phyloP scores from a whole-genome alignment of 1,140 invertebrate genomes.

The Acromyrmex charruanus region DNA sequence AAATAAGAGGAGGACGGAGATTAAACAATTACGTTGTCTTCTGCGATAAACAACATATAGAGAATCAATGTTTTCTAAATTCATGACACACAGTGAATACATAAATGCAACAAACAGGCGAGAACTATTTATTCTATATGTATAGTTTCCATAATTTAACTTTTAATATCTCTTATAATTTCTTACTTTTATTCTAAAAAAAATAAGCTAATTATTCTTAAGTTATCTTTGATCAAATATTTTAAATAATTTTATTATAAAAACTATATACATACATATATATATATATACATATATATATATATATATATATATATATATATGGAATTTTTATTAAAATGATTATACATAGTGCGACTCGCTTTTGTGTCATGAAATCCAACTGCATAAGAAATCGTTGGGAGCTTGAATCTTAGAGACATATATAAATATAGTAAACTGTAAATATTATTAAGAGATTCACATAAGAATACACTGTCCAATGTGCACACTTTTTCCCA shows the following conservation, averaged over 20 bases:
- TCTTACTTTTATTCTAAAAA: not conserved
- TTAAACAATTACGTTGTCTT: not conserved
- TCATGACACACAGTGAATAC: slow-evolving; percentile 43
- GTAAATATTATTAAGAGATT: slow-evolving; percentile 72
- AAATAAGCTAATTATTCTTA: slow-evolving; percentile 9
- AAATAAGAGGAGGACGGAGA: not conserved
- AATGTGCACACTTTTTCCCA: slow-evolving; percentile 57
- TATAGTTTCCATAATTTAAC: slow-evolving; percentile 55
- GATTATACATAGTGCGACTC: no score
- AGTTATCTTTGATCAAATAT: slow-evolving; percentile 22
- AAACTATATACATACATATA: not conserved
- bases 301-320: not conserved
- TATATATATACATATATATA: not conserved
- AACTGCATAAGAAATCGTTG: slow-evolving; percentile 64
- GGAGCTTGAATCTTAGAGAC: slow-evolving; percentile 69
- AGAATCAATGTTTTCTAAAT: slow-evolving; percentile 47
- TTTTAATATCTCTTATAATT: slow-evolving; percentile 3
- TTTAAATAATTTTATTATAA: slow-evolving; percentile 29
- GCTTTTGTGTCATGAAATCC: no score
- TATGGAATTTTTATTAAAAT: no score
- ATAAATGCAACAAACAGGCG: slow-evolving; percentile 11
- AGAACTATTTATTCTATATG: slow-evolving; percentile 22
- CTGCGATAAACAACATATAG: not conserved
- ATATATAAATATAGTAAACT: slow-evolving; percentile 48
- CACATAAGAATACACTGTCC: slow-evolving; percentile 35